phyloP scores from a whole-genome alignment of 1,140 invertebrate genomes.

The Leptonema lineaticorne region DNA sequence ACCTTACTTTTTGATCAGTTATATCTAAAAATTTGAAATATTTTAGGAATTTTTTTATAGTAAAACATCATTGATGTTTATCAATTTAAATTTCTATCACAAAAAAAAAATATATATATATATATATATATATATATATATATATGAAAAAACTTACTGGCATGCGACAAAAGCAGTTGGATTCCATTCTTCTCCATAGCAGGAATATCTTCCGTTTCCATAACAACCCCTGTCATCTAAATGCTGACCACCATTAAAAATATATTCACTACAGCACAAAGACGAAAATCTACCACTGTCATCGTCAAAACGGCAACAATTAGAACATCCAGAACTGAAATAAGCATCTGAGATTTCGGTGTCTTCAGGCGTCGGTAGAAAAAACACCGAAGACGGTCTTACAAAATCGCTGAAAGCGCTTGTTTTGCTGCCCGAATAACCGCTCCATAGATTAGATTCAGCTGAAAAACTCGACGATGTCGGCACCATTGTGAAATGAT shows the following conservation, averaged over 20 bases:
- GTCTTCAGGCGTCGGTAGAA: conserved; percentile 40
- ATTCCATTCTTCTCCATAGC: conserved; percentile 30
- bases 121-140: too few species aligned
- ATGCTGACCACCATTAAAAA: conserved; percentile 55
- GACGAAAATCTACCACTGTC: conserved; percentile 53
- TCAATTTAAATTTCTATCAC: too few species aligned
- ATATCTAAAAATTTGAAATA: too few species aligned
- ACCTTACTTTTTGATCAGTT: too few species aligned
- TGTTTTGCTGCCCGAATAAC: conserved; percentile 22
- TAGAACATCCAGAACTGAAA: conserved; percentile 42
- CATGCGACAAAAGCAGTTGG: conserved; percentile 25
- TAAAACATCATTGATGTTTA: too few species aligned
- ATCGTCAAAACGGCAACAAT: conserved; percentile 44
- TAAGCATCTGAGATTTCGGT: conserved; percentile 45
- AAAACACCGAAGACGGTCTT: conserved; percentile 44
- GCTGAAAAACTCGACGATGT: conserved; percentile 22
- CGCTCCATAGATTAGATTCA: conserved; percentile 24
- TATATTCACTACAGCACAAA: conserved; percentile 54
- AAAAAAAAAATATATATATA: too few species aligned
- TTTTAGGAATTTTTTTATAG: too few species aligned
- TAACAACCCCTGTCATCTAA: conserved; percentile 46
- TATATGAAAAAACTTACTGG: conserved; percentile 28
- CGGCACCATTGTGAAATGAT: conserved; percentile 36
- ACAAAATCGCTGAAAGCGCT: conserved; percentile 42
- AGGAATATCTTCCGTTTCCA: conserved; percentile 14